A percentile compares a stretch with the other conserved stretches of the same genome.
Evolutionary conservation across 2,113 vertebrate genomes (phyloP).

Genomic region (Pelecanus crispus): DNA sequence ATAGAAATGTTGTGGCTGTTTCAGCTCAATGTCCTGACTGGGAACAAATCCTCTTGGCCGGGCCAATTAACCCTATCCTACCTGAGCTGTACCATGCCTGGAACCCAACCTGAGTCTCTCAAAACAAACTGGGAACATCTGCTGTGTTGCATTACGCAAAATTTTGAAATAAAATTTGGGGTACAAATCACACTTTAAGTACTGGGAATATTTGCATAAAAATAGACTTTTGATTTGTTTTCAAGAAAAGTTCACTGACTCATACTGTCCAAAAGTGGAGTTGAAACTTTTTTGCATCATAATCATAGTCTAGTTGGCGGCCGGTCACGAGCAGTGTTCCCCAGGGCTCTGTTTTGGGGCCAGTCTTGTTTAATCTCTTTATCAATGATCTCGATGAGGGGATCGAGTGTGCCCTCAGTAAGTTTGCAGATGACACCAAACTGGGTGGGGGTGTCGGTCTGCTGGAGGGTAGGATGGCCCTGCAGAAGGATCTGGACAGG

Average conservation of each 20-base stretch:
- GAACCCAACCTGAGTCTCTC: neutral
- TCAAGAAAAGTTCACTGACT: neutral
- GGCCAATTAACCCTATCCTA: neutral
- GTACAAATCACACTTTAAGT: neutral
- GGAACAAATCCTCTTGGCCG: neutral
- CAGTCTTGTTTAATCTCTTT: too few species aligned
- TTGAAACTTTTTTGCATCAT: neutral
- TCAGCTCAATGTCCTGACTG: neutral
- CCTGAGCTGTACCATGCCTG: rapidly evolving
- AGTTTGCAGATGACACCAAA: too few species aligned
- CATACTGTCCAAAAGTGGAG: rapidly evolving
- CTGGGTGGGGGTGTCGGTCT: too few species aligned
- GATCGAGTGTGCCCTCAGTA: too few species aligned
- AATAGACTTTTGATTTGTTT: neutral
- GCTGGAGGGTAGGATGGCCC: too few species aligned
- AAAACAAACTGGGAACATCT: neutral
- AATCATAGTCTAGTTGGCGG: too few species aligned
- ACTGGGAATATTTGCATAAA: neutral
- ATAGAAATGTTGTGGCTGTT: neutral
- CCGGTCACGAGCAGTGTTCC: too few species aligned
- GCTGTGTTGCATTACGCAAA: neutral
- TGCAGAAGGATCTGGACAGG: too few species aligned
- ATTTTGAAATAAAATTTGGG: neutral
- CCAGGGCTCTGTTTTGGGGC: too few species aligned
- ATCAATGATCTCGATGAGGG: too few species aligned